A percentile compares a stretch with the other conserved stretches of the same genome.
Evolutionary conservation across 2,113 vertebrate genomes (phyloP).

Genomic region (Oophaga pumilio): DNA sequence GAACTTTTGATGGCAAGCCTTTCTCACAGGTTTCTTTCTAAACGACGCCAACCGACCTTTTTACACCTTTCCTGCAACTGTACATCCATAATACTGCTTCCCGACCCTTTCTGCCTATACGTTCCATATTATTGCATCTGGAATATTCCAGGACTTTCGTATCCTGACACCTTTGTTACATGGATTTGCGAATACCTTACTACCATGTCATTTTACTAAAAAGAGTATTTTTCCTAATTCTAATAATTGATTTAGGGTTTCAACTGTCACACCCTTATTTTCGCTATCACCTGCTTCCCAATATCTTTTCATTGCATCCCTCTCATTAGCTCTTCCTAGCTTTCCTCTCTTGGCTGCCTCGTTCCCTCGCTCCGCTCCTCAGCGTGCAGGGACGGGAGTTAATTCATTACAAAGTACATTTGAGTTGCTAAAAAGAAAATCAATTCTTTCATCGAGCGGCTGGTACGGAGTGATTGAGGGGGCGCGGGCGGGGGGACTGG

Average conservation of each 20-base stretch:
- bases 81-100: background rate
- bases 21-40: background rate
- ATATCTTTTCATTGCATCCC: constrained; percentile 3
- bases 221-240: background rate
- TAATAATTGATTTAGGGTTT: background rate
- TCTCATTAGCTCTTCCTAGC: constrained; percentile 56
- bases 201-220: background rate
- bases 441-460: constrained; percentile 59
- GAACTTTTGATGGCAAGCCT: background rate
- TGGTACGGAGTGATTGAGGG: constrained; percentile 57
- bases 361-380: constrained; percentile 53
- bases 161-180: background rate
- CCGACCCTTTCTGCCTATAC: background rate
- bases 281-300: background rate
- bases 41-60: background rate
- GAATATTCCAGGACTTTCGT: background rate
- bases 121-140: background rate
- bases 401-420: constrained; percentile 60
- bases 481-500: constrained; percentile 45
- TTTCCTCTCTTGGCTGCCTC: constrained; percentile 33
- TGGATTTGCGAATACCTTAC: background rate
- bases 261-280: background rate
- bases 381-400: constrained; percentile 57
- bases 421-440: constrained; percentile 60
- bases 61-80: background rate